These are phyloP conservation scores for Rhabdomys dilectus DNA, from an alignment of 2,113 vertebrate species.

Conservation along the genomic window DNA sequence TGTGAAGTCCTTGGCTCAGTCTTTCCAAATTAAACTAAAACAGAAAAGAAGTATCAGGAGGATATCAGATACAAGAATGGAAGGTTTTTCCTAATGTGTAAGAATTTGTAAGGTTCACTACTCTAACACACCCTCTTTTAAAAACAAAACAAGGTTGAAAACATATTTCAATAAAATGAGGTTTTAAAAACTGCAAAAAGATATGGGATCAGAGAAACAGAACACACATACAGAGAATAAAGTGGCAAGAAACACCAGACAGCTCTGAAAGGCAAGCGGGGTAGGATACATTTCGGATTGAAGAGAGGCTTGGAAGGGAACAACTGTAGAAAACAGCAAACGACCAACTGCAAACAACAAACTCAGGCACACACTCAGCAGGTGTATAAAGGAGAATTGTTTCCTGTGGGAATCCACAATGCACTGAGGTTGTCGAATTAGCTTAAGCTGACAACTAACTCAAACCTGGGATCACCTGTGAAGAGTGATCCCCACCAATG, in stretches of 20 bases:
- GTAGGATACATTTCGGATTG: background rate
- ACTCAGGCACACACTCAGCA: background rate
- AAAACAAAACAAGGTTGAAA: background rate
- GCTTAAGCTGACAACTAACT: background rate
- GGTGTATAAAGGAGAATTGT: background rate
- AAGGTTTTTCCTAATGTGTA: background rate
- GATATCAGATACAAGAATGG: background rate
- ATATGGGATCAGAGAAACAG: background rate
- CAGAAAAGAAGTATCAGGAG: background rate
- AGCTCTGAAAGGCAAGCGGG: background rate
- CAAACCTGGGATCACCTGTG: background rate
- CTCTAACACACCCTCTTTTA: background rate
- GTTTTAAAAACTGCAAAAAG: background rate
- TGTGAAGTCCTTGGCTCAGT: background rate
- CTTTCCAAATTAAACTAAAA: background rate
- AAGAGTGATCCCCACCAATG: background rate
- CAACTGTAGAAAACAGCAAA: background rate
- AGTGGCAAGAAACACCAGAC: background rate
- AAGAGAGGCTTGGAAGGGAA: background rate
- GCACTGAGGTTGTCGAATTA: background rate
- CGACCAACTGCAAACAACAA: background rate
- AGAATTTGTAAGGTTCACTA: background rate
- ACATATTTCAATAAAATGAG: slow-evolving; percentile 27
- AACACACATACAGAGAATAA: background rate
- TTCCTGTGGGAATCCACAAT: background rate